Evolutionary conservation across 1,140 invertebrate species (phyloP), one percentile per base, ranked within the genome.

Genomic region (Agrilus planipennis): DNA sequence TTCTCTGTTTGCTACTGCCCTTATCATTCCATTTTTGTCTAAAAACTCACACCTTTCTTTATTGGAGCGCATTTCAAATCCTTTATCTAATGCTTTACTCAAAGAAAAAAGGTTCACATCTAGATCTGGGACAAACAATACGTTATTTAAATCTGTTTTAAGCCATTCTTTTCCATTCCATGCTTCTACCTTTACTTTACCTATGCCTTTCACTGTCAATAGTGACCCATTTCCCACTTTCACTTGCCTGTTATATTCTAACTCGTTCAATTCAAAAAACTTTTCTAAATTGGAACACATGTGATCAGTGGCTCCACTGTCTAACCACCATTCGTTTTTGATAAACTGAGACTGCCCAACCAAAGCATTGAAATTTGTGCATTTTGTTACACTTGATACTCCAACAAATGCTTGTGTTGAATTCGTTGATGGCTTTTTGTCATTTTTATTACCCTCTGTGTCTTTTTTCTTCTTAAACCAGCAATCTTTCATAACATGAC

Each of bases 91-190:
- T 0, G 42, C 52, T 5, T 46, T 27, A 27, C 52, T 58, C 3
- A 57, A 52, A 1, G 62, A 65, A 15, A 65, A 56, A 25, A 65
- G 42, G 30, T 60, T 64, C 9, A 41, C 54, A 28, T 58, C 51
- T 9, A 65, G 32, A 43, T 61, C 51, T 0, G 62, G 62, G 18
- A 63, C 53, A 41, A 45, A 61, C 17, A 64, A 22, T 6, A 44
- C 23, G n/a, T 25, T 25, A 25, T 25, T 7, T 25, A 25, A 25
- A 25, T 25, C 23, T 25, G 23, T 25, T 25, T 25, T 25, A 25
- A 25, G 6, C 23, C n/a, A 25, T n/a, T n/a, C n/a, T 25, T 25
- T 25, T 6, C 23, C 23, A 25, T 25, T 25, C 23, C 23, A 25
- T 25, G 23, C 23, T 6, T n/a, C n/a, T n/a, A 25, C 30, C 7